Evolutionary conservation across 2,797 vertebrate genomes (phyloP).

Genomic region (Potorous gilbertii): DNA sequence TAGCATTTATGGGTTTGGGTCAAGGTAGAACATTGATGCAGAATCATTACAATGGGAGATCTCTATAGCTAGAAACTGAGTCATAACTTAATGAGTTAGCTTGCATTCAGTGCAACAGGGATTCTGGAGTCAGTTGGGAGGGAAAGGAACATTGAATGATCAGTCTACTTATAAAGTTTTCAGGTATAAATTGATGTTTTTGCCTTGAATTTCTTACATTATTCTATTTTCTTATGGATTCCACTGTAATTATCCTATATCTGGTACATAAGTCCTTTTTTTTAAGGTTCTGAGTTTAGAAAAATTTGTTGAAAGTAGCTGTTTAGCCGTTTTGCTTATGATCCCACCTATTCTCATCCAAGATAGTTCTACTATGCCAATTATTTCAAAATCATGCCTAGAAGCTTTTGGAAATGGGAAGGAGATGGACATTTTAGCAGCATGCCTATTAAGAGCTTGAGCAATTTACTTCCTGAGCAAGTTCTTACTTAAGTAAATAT

Average conservation of each 20-base stretch:
- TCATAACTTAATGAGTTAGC: neutral
- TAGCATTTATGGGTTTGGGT: neutral
- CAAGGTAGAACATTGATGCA: neutral
- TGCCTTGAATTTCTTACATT: neutral
- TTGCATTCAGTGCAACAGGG: neutral
- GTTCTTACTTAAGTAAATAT: constrained; percentile 19
- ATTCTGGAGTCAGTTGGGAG: neutral
- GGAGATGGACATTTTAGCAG: neutral
- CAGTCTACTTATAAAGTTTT: neutral
- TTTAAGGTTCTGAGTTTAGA: neutral
- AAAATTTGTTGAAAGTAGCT: neutral
- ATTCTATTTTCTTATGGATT: neutral
- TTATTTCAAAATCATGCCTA: neutral
- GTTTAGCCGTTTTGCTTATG: neutral
- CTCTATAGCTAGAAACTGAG: neutral
- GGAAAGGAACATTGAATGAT: neutral
- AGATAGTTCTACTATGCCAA: fast-evolving
- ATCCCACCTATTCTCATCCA: neutral
- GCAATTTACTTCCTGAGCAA: constrained; percentile 10
- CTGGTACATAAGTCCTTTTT: neutral
- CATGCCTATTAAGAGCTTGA: constrained; percentile 43
- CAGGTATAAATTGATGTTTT: neutral
- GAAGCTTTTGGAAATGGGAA: neutral
- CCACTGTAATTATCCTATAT: neutral
- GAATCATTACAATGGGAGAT: neutral